Conservation (phyloP, 2,113 vertebrate species). For the Burhinus oedicnemus region DNA sequence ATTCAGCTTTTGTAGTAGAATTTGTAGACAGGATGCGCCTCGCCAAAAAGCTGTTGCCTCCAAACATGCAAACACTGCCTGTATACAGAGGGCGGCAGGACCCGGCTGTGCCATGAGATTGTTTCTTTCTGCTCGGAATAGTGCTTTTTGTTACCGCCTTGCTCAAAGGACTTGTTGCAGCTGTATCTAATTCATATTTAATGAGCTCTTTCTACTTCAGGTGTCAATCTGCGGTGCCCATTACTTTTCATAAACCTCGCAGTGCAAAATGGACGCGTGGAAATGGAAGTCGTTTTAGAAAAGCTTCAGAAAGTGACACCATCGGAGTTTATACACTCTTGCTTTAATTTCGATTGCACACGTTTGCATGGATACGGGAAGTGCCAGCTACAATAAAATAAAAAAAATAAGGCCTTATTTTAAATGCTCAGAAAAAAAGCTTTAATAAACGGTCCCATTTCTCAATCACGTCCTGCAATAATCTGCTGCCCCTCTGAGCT, state of each 20-base stretch:
- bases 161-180: constrained; percentile 22
- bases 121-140: constrained; percentile 7
- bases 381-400: neutral
- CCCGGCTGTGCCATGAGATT: neutral
- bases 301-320: neutral
- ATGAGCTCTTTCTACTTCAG: constrained; percentile 51
- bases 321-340: neutral
- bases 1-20: neutral
- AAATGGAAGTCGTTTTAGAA: neutral
- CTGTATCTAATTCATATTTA: constrained; percentile 65
- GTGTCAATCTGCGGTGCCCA: constrained; percentile 30
- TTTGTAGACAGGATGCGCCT: neutral
- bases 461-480: neutral
- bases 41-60: neutral
- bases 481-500: neutral
- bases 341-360: neutral
- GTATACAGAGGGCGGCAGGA: neutral
- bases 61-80: neutral
- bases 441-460: neutral
- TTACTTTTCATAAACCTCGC: constrained; percentile 42
- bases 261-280: neutral
- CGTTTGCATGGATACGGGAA: neutral
- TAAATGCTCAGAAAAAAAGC: neutral
- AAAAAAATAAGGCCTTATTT: neutral
- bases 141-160: constrained; percentile 47